Conservation (phyloP, 2,888 invertebrate species). For the Polydrusus tereticollis region DNA sequence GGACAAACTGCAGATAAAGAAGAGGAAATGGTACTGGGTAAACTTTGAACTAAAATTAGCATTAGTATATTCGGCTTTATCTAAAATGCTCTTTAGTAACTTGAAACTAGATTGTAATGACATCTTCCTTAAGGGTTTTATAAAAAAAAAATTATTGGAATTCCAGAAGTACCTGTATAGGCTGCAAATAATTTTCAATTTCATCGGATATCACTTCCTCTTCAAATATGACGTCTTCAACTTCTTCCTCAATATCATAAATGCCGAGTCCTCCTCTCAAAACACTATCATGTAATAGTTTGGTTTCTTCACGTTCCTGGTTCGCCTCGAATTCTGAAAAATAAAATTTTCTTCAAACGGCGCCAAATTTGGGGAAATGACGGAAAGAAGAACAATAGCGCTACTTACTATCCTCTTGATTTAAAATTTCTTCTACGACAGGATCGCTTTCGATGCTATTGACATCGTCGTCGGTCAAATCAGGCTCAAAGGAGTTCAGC, state of each 20-base stretch:
- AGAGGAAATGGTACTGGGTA: too few species aligned
- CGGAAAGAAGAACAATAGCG: too few species aligned
- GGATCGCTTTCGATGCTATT: constrained; percentile 65
- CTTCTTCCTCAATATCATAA: constrained; percentile 58
- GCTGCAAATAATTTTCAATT: constrained; percentile 40
- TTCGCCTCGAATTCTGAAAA: constrained; percentile 5
- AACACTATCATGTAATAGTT: constrained; percentile 51
- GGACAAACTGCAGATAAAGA: too few species aligned
- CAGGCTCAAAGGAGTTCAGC: constrained; percentile 69
- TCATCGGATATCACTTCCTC: constrained; percentile 50
- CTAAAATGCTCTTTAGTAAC: too few species aligned
- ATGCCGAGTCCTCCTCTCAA: constrained; percentile 53
- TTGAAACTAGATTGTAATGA: too few species aligned
- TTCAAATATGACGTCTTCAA: constrained; percentile 53
- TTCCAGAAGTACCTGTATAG: constrained; percentile 7
- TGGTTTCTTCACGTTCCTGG: constrained; percentile 9
- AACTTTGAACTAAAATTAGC: too few species aligned
- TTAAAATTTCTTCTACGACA: constrained; percentile 48
- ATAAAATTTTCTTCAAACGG: constrained; percentile 1
- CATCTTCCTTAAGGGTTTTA: too few species aligned
- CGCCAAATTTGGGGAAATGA: too few species aligned
- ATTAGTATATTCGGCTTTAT: too few species aligned
- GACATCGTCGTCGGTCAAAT: constrained; percentile 65
- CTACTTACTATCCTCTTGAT: constrained; percentile 12
- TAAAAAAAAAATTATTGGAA: too few species aligned